Evolutionary conservation across 1,140 invertebrate genomes (phyloP).

Genomic region (Aleiodes sp.): DNA sequence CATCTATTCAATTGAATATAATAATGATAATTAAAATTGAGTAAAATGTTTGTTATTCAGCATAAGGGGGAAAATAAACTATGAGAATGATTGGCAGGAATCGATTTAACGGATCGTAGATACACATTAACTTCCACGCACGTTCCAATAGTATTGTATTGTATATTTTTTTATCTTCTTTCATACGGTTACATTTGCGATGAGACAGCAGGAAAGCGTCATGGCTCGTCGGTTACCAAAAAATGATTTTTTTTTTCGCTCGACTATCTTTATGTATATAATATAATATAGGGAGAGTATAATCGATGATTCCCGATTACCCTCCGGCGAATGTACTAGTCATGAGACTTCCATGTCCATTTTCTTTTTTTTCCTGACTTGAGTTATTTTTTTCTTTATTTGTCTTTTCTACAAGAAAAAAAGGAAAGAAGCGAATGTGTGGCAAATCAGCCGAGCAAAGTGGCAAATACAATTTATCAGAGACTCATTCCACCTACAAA

Average conservation of each 20-base stretch:
- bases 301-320: constrained; percentile 32
- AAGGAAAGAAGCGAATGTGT: not conserved
- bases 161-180: constrained; percentile 30
- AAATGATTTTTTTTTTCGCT: constrained; percentile 26
- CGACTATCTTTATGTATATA: constrained; percentile 14
- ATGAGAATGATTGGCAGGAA: constrained; percentile 32
- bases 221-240: constrained; percentile 39
- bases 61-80: not conserved
- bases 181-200: constrained; percentile 32
- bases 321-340: constrained; percentile 22
- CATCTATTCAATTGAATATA: too few species aligned
- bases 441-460: constrained; percentile 31
- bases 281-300: constrained; percentile 4
- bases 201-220: constrained; percentile 42
- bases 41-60: too few species aligned
- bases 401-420: constrained; percentile 8
- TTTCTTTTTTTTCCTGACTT: constrained; percentile 22
- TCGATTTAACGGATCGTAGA: constrained; percentile 30
- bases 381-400: constrained; percentile 20
- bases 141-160: constrained; percentile 24
- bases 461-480: constrained; percentile 40
- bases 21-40: too few species aligned
- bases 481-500: constrained; percentile 20
- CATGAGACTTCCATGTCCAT: constrained; percentile 30
- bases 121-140: not conserved